Evolutionary conservation across 2,888 invertebrate genomes (phyloP), one percentile per base, ranked within the genome.

Genomic region (Pimpla rufipes): DNA sequence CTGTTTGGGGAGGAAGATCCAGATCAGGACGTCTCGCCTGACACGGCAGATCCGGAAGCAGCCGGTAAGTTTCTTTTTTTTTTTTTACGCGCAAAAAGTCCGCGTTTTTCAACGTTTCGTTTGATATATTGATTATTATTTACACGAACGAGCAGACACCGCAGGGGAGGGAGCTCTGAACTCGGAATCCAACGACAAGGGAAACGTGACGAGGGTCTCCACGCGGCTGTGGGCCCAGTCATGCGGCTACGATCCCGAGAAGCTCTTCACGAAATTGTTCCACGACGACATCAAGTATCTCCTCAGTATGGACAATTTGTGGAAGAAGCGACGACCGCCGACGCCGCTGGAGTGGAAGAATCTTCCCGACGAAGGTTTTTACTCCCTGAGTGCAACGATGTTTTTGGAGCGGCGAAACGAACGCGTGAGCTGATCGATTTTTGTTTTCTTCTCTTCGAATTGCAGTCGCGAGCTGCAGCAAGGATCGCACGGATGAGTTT

Each of bases 21-120:
- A 0, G 99, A 99, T 94, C 97, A 99, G 91, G 99, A 99, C 93
- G 99, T 99, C 1, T 99, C 99, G 11, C 99, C 99, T 0, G 99
- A 99, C 91, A 96, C 98, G 0, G 98, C 97, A 21, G 99, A 99
- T 94, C 98, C 99, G 7, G 99, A 99, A 94, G 97, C 97, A 5
- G 95, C 96, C 21, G 96, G 96, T 87, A 68, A 59, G 3, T 8
- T 59, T 59, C 2, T 8, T 37, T 59, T 37, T 6, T 16, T 16
- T 13, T 16, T 52, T 52, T 52, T 2, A 52, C 6, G 1, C 23
- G 21, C 5, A 42, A 42, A 11, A 2, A 11, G 0, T 42, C 42
- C 10, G 42, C 7, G 10, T 42, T 1, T 10, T 52, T 52, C 8
- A 29, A 29, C 5, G 29, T 29, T 3, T 29, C 29, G 29, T 29